phyloP scores from a whole-genome alignment of 1,140 invertebrate genomes.

The Drosophila pseudoobscura region DNA sequence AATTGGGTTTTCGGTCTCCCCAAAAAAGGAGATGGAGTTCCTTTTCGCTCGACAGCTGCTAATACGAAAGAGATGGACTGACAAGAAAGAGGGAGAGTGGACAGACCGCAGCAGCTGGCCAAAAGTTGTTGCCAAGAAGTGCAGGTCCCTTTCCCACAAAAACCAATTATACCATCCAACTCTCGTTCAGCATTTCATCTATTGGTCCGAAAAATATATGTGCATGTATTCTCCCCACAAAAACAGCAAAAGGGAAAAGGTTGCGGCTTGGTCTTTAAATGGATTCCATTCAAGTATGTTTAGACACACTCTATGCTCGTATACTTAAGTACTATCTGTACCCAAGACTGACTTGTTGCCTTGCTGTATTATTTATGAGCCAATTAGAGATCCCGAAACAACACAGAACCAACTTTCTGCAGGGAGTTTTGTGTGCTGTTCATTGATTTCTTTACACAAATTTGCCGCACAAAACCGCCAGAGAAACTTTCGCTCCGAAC shows the following conservation, averaged over 20 bases:
- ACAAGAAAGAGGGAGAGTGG: neutral
- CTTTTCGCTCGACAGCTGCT: slow-evolving; percentile 6
- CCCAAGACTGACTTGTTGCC: slow-evolving; percentile 56
- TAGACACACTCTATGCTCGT: neutral
- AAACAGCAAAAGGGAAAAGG: slow-evolving; percentile 9
- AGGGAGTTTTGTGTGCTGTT: slow-evolving; percentile 11
- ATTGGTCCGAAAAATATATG: too few species aligned
- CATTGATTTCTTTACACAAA: slow-evolving; percentile 41
- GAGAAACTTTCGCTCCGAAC: slow-evolving; percentile 13
- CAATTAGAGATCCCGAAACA: slow-evolving; percentile 61
- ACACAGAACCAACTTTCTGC: neutral
- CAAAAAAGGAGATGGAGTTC: neutral
- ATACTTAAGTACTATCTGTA: slow-evolving; percentile 12
- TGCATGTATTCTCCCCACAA: neutral
- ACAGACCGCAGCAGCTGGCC: slow-evolving; percentile 27
- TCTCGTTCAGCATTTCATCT: neutral
- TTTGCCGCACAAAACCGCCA: slow-evolving; percentile 8
- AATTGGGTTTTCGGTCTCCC: slow-evolving; percentile 53
- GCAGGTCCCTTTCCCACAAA: neutral
- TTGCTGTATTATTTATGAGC: slow-evolving; percentile 70
- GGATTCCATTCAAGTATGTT: slow-evolving; percentile 2
- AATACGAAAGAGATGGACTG: slow-evolving; percentile 35
- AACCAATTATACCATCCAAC: slow-evolving; percentile 34
- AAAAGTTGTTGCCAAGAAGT: slow-evolving; percentile 37
- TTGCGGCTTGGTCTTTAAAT: slow-evolving; percentile 9